Evolutionary conservation across 2,888 invertebrate species (phyloP).

Genomic region (Plagiodera versicolora): DNA sequence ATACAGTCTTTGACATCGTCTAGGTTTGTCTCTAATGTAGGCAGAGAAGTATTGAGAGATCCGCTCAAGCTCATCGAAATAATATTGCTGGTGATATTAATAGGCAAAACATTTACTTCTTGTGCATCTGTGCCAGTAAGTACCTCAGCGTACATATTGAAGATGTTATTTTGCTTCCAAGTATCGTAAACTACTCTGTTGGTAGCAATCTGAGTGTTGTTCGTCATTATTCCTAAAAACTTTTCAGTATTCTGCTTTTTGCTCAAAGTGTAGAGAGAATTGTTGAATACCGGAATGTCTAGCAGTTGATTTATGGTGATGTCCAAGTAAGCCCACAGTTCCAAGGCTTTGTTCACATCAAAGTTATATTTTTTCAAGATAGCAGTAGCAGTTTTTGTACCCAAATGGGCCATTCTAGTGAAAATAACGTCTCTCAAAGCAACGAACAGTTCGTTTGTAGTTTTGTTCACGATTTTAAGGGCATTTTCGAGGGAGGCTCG

Average conservation of each 20-base stretch:
- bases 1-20: slow-evolving; percentile 18
- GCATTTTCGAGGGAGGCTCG: slow-evolving; percentile 4
- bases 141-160: slow-evolving; percentile 22
- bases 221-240: slow-evolving; percentile 20
- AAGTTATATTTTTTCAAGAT: slow-evolving; percentile 13
- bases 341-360: slow-evolving; percentile 6
- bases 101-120: slow-evolving; percentile 4
- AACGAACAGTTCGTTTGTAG: slow-evolving; percentile 15
- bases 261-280: slow-evolving; percentile 11
- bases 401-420: not conserved
- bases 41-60: slow-evolving; percentile 6
- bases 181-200: slow-evolving; percentile 17
- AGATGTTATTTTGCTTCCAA: slow-evolving; percentile 7
- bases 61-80: slow-evolving; percentile 4
- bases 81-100: not conserved
- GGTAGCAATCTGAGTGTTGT: slow-evolving; percentile 13
- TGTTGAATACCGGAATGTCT: slow-evolving; percentile 7
- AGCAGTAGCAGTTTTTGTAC: not conserved
- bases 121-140: slow-evolving; percentile 9
- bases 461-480: slow-evolving; percentile 6
- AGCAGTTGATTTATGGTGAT: slow-evolving; percentile 9
- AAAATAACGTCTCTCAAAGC: slow-evolving; percentile 15
- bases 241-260: slow-evolving; percentile 12
- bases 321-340: slow-evolving; percentile 16
- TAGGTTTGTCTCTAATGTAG: slow-evolving; percentile 6